Base-by-base conservation (phyloP, 2,888 invertebrate species). In the Subacronicta megacephala region DNA sequence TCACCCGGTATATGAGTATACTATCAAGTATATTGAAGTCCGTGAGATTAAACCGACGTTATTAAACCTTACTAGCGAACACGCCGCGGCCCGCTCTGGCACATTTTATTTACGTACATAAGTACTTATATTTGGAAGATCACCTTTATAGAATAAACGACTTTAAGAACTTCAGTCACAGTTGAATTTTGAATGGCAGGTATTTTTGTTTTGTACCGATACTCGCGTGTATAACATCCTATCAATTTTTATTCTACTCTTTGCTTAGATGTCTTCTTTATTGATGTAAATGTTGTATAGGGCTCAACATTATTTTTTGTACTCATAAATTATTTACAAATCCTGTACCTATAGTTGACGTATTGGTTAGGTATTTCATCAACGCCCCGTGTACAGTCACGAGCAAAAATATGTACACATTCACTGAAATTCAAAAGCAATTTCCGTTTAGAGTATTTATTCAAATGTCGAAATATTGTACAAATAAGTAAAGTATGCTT, bases 1-100 rank as follows among this genome's bases (percentile, higher is more conserved):
- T 71, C 68, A 78, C 51, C 45, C 45, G 47, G 66, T 71, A 62
- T 73, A 77, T 59, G 72, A 66, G 57, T 56, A 40, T 61, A 72
- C 60, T 62, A 72, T 60, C 62, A 29, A 63, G 72, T 78, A 82
- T 80, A 83, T 80, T 80, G 83, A 80, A 78, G 77, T 67, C 72
- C 67, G 80, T 52, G 78, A 84, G 85, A 85, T 87, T 85, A 86
- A 83, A 81, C 81, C 80, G 60, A 75, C 75, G 83, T 84, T 87
- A 88, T 88, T 88, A 88, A 85, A 74, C 74, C 74, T 71, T 71
- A 74, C 64, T 65, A 74, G 59, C 56, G 62, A 71, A 63, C 60
- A 64, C 68, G 47, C 46, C 54, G 51, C 61, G 56, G 60, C 55
- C 15, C 57, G 42, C 59, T 61, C 71, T 65, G 74, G 59, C 74